These are phyloP conservation scores for Malurus alboscapulatus DNA, from an alignment of 2,113 vertebrate genomes.

Conservation along the genomic window DNA sequence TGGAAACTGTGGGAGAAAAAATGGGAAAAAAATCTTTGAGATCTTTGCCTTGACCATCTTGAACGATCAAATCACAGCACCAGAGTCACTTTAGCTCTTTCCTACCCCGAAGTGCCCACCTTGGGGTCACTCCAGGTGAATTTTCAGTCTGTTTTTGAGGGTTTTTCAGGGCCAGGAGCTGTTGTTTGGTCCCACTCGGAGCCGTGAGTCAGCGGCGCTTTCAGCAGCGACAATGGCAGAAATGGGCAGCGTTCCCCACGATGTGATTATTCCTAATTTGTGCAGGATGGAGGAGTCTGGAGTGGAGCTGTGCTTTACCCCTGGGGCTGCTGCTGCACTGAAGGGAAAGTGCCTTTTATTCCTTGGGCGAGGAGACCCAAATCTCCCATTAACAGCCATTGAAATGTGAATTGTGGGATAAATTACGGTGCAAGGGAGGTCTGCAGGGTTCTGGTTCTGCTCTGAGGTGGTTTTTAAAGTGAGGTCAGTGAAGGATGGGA, in stretches of 20 bases:
- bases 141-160: background rate
- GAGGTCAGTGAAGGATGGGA: background rate
- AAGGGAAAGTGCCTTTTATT: background rate
- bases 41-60: background rate
- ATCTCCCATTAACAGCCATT: background rate
- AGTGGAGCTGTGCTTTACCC: background rate
- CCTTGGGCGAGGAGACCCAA: background rate
- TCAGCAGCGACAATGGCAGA: background rate
- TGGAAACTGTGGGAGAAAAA: background rate
- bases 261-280: background rate
- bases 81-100: background rate
- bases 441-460: background rate
- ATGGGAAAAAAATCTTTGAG: background rate
- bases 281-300: background rate
- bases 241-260: background rate
- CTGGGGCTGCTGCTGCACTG: background rate
- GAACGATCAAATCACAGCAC: background rate
- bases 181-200: background rate
- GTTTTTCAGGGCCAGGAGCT: background rate
- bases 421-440: background rate
- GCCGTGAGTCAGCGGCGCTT: background rate
- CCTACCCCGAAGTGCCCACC: background rate
- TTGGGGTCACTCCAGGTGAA: background rate
- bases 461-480: background rate
- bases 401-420: background rate